Base-by-base conservation (phyloP, 2,888 invertebrate species). In the Tenthredo scrophulariae region DNA sequence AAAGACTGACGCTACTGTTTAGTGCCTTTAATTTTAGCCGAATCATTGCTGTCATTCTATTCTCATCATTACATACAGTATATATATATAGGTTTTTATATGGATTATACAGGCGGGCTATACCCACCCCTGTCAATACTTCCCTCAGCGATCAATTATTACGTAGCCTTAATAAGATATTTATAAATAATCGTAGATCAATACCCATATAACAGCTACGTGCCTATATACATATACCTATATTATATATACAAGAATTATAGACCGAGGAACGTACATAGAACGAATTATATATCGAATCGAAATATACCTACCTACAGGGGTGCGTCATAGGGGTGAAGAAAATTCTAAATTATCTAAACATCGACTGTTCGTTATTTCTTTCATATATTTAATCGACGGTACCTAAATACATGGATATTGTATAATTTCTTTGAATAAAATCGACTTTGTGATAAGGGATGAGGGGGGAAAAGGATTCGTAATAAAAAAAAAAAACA, bases 151-250 rank as follows among this genome's bases (percentile, higher is more conserved):
- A 62, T 62, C 65, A 82, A 82, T 82, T 82, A 22, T 18, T 40
- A 40, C 40, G 40, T 40, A 58, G 13, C 75, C 62, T 84, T 84
- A 40, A 75, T 84, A 62, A 75, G 22, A 40, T 75, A 75, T 84
- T 75, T 84, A 75, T 84, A 75, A 84, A 75, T 75, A 84, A 37
- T n/a, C 43, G 46, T 18, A n/a, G 74, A 77, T 77, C 54, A 54
- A 54, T 77, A 54, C 10, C 62, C 18, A n/a, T 54, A n/a, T 54
- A 54, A n/a, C 7, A 54, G 4, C 46, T 22, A n/a, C n/a, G 50
- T 75, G 26, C 75, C 50, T 0, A 7, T 37, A 37, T 37, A 37
- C 0, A 7, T n/a, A n/a, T n/a, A n/a, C n/a, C n/a, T n/a, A n/a
- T n/a, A n/a, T n/a, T 7, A 37, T 37, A 37, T 37, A 2, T 37